phyloP scores from a whole-genome alignment of 2,888 invertebrate species.

The Acleris literana region DNA sequence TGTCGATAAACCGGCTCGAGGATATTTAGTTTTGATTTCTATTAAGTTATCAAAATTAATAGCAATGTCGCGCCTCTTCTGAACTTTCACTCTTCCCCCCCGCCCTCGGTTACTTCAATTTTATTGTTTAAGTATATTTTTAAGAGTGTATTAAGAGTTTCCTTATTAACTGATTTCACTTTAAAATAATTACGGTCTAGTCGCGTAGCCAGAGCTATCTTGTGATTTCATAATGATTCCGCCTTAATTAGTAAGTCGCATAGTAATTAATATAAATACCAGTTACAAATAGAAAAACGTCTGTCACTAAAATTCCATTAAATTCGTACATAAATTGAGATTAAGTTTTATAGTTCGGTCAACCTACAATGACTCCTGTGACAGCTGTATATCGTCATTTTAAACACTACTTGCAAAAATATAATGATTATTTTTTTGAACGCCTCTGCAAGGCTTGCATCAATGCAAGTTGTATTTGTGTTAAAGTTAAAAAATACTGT shows the following conservation, averaged over 20 bases:
- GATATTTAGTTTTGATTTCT: slow-evolving; percentile 32
- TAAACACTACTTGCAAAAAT: no score
- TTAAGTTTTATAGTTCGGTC: no score
- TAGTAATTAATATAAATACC: slow-evolving; percentile 32
- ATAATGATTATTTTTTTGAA: no score
- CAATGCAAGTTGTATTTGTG: no score
- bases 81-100: slow-evolving; percentile 45
- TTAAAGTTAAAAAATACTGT: no score
- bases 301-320: not conserved
- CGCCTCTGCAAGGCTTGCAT: no score
- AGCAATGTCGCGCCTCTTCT: slow-evolving; percentile 48
- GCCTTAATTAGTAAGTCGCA: slow-evolving; percentile 34
- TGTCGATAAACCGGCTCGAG: slow-evolving; percentile 8
- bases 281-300: slow-evolving; percentile 18
- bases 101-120: slow-evolving; percentile 51
- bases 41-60: slow-evolving; percentile 44
- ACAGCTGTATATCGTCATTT: no score
- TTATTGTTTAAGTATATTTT: slow-evolving; percentile 46
- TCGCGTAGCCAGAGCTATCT: slow-evolving; percentile 38
- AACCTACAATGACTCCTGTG: no score
- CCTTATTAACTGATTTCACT: slow-evolving; percentile 5
- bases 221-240: slow-evolving; percentile 37
- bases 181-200: slow-evolving; percentile 29
- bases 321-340: no score
- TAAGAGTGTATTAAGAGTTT: slow-evolving; percentile 21